Conservation (phyloP, 1,140 invertebrate genomes). For the Tyrophagus putrescentiae region DNA sequence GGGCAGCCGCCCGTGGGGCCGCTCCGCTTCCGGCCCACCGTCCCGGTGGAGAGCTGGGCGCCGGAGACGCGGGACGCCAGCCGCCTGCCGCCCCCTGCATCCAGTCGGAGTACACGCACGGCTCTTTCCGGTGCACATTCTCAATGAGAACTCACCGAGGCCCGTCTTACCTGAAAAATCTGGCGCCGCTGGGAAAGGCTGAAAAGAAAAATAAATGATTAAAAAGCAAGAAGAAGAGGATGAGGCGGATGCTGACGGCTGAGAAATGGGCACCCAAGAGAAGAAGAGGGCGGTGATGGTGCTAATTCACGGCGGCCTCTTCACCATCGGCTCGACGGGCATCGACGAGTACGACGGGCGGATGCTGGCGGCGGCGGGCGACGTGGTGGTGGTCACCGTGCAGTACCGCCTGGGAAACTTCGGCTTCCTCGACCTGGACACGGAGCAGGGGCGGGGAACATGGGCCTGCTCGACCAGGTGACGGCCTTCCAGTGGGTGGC, state of each 20-base stretch:
- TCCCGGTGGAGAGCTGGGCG: slow-evolving; percentile 65
- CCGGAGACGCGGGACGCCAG: slow-evolving; percentile 44
- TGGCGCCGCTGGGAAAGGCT: slow-evolving; percentile 40
- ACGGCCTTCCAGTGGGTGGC: slow-evolving; percentile 85
- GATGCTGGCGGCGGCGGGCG: slow-evolving; percentile 72
- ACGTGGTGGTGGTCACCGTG: slow-evolving; percentile 82
- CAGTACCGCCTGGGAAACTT: slow-evolving; percentile 82
- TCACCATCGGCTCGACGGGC: slow-evolving; percentile 59
- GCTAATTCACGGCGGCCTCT: slow-evolving; percentile 57
- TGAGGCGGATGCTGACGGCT: too few species aligned
- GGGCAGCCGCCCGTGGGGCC: slow-evolving; percentile 75
- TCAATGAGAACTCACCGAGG: slow-evolving; percentile 75
- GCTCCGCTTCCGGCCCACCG: slow-evolving; percentile 67
- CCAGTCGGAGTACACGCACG: slow-evolving; percentile 20
- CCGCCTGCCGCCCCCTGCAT: slow-evolving; percentile 20
- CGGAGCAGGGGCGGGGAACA: slow-evolving; percentile 73
- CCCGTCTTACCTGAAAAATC: slow-evolving; percentile 91
- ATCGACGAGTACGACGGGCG: slow-evolving; percentile 81
- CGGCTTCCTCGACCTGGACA: slow-evolving; percentile 78
- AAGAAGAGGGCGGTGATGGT: slow-evolving; percentile 31
- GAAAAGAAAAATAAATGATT: too few species aligned
- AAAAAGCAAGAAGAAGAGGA: too few species aligned
- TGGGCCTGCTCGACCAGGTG: slow-evolving; percentile 81
- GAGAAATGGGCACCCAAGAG: too few species aligned
- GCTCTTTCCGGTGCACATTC: slow-evolving; percentile 17